Evolutionary conservation across 1,140 invertebrate species (phyloP), one percentile per base, ranked within the genome.

Genomic region (Zaprionus gabonicus): DNA sequence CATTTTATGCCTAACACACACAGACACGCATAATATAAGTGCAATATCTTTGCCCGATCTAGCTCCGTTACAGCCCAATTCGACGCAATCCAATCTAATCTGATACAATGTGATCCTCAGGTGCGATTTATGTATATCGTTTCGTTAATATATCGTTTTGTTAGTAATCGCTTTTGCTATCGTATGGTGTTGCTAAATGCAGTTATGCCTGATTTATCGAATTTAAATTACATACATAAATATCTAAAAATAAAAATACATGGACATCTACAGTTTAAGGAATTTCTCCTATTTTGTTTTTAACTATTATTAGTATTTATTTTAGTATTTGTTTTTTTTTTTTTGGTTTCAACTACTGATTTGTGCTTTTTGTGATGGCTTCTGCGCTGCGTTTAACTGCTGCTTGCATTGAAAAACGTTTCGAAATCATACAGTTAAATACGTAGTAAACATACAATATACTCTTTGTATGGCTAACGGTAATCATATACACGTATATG

Each of bases 161-260:
- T 63, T 34, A 34, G 55, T 69, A 66, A 17, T 73, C 59, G 49
- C 44, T 36, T 71, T 51, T 25, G 46, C 25, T 51, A 51, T 70
- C 53, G 44, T 68, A 58, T 71, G 72, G 73, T 83, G 69, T 78
- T 78, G 59, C 69, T 88, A 88, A 88, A 88, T 88, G 81, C 84
- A 76, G 73, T 76, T 84, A 87, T 90, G 84, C 81, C 81, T 84
- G 78, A 84, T 90, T 84, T 78, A 88, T 87, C 78, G 65, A 80
- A 84, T 88, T 79, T 88, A 79, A 88, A 88, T 90, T 88, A 81
- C 85, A 88, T 88, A 88, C 84, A 83, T 84, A 87, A 82, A 87
- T 88, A 81, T 90, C 81, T 88, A 88, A 80, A 87, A 90, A 79
- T 71, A 81, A 90, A 78, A 80, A 73, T 75, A 87, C 84, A 88